Base-by-base conservation (phyloP, 2,113 vertebrate genomes). In the Cynoglossus semilaevis region DNA sequence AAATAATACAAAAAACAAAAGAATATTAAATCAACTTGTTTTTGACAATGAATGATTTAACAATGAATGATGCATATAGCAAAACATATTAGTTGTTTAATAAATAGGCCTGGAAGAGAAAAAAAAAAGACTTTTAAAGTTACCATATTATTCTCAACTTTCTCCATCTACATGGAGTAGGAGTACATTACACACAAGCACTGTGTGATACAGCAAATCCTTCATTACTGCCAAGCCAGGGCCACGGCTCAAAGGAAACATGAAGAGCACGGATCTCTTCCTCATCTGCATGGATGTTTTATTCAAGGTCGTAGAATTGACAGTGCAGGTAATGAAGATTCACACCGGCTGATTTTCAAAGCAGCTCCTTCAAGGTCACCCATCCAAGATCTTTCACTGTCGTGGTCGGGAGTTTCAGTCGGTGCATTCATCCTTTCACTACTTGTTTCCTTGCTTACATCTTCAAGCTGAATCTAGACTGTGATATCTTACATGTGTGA, bases 251-350 rank as follows among this genome's bases (percentile, higher is more conserved):
- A 8, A 46, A 62, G 61, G 61, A 76, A 81, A 55, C 6, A 67
- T 55, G 15, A 50, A 63, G 4, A 18, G 67, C 81, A 81, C 58
- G 43, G 74, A 83, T 72, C 67, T 72, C 61, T 58, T 36, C 52
- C 76, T 78, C 73, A 79, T 84, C 64, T 80, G 61, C 73, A 79
- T 71, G 56, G 79, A 67, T 77, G 78, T 70, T 82, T 85, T 78
- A 80, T 84, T 86, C 88, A 91, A 91, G 84, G 83, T 86, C 63
- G 40, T 57, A 56, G 34, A 72, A 82, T 79, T 62, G 77, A 86
- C 84, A 62, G 50, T 54, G 37, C 67, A 76, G 47, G 77, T 82
- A 88, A 85, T 81, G 76, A 88, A 88, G 77, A 88, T 84, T 81
- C 80, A 78, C 63, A 63, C 74, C 79, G 80, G 73, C 81, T 83